Base-by-base conservation (phyloP, 2,113 vertebrate genomes). In the Nothobranchius kuhntae region DNA sequence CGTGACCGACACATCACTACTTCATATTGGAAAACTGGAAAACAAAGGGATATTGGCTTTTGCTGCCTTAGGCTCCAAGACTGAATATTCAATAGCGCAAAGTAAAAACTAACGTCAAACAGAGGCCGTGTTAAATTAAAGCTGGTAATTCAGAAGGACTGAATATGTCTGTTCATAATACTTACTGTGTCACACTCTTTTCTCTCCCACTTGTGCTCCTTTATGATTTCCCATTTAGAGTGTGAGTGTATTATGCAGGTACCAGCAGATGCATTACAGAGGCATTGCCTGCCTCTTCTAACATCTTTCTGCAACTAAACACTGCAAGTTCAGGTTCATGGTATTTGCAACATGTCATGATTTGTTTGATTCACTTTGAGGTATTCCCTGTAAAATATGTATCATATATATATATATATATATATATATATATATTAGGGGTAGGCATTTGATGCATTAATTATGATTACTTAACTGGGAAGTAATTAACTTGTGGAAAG, bases 61-160 rank as follows among this genome's bases (percentile, higher is more conserved):
- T 50, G 15, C 15, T 50, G 47, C 15, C 47, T 9, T 14, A n/a
- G 47, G 47, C 47, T 50, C 15, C 3, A 14, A 17, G 15, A n/a
- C 47, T 50, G 47, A 50, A 50, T 50, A 50, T 50, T 50, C 47
- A 50, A 9, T 50, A 17, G 47, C 47, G n/a, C 47, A 50, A 50
- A 50, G 40, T 17, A 9, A 50, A 50, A 9, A 15, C 30, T 50
- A 17, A 50, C 8, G 47, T 17, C 46, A 42, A 42, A 42, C 40
- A 48, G 46, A 6, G 13, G 1, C 15, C 7, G 7, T 8, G 7
- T 50, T 17, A 3, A 3, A 17, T 17, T n/a, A 50, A 48, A 17
- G 15, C 4, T n/a, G 47, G 15, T 17, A 15, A 50, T 13, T 46
- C 15, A 50, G n/a, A 15, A 7, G 47, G 15, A 17, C 17, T 50